Evolutionary conservation across 92 coral and sea anemone genomes (phyloP).

Genomic region (Paragorgia papillata): DNA sequence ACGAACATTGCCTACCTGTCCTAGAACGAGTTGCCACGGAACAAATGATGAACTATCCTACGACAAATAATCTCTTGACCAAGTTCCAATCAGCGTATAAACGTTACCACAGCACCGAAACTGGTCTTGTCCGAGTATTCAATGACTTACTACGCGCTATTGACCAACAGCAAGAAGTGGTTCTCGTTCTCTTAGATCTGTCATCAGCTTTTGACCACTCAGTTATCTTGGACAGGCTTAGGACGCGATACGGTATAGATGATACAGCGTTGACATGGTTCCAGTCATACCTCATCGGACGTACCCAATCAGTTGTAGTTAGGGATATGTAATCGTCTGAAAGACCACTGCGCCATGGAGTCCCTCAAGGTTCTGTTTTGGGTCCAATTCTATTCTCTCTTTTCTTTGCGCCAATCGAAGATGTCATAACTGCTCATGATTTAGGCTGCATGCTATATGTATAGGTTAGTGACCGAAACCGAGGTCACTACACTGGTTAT

Average conservation of each 20-base stretch:
- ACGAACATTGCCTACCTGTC: constrained; percentile 39
- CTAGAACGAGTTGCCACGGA: constrained; percentile 18
- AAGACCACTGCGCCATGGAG: neutral
- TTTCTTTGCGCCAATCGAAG: neutral
- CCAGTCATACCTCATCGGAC: neutral
- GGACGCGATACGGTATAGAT: neutral
- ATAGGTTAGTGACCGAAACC: no score
- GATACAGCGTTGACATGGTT: constrained; percentile 3
- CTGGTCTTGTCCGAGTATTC: constrained; percentile 21
- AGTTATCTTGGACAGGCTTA: constrained; percentile 23
- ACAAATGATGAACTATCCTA: constrained; percentile 24
- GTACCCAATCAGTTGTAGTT: neutral
- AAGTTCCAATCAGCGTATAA: constrained; percentile 23
- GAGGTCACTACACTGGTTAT: no score
- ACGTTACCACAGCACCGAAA: constrained; percentile 36
- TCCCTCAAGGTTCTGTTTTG: neutral
- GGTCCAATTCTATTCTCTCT: constrained; percentile 1
- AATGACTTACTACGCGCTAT: constrained; percentile 15
- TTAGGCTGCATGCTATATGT: no score
- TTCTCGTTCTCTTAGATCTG: constrained; percentile 38
- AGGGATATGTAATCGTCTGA: neutral
- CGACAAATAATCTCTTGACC: neutral
- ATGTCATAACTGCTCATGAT: neutral
- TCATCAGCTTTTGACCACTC: constrained; percentile 35
- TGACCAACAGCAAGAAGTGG: constrained; percentile 30